These are phyloP conservation scores for Drosophila takahashii DNA, from an alignment of 1,140 invertebrate species.

Conservation along the genomic window DNA sequence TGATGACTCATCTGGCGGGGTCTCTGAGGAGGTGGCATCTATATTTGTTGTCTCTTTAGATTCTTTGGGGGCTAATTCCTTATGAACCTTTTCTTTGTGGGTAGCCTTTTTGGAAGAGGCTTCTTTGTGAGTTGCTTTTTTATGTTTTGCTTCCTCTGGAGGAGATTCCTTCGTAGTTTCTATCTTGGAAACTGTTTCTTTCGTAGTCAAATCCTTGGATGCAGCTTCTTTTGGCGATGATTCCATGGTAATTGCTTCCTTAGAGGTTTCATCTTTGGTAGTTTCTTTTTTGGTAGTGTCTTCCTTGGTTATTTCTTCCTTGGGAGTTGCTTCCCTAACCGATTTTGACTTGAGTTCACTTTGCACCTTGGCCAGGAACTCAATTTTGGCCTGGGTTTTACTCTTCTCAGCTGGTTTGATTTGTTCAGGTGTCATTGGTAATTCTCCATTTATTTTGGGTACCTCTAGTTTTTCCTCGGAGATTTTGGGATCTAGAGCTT, in stretches of 20 bases:
- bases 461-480: background rate
- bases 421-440: background rate
- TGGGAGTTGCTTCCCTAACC: background rate
- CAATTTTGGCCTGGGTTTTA: slow-evolving; percentile 52
- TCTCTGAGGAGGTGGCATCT: background rate
- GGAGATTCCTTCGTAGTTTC: background rate
- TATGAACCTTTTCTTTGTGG: too few relatives aligned
- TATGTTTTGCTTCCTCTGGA: background rate
- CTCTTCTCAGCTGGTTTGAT: slow-evolving; percentile 19
- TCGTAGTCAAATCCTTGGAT: too few relatives aligned
- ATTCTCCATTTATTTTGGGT: slow-evolving; percentile 14
- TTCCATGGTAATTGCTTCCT: background rate
- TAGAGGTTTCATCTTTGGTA: background rate
- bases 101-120: too few relatives aligned
- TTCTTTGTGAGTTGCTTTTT: background rate
- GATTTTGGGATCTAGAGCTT: background rate
- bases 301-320: background rate
- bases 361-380: slow-evolving; percentile 70
- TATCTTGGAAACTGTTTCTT: background rate
- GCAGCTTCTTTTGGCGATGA: background rate
- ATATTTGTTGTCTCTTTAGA: background rate
- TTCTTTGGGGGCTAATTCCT: background rate
- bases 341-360: slow-evolving; percentile 63
- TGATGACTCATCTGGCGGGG: slow-evolving; percentile 49
- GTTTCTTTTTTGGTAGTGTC: background rate